phyloP scores from a whole-genome alignment of 2,888 invertebrate genomes.

The Apeira syringaria region DNA sequence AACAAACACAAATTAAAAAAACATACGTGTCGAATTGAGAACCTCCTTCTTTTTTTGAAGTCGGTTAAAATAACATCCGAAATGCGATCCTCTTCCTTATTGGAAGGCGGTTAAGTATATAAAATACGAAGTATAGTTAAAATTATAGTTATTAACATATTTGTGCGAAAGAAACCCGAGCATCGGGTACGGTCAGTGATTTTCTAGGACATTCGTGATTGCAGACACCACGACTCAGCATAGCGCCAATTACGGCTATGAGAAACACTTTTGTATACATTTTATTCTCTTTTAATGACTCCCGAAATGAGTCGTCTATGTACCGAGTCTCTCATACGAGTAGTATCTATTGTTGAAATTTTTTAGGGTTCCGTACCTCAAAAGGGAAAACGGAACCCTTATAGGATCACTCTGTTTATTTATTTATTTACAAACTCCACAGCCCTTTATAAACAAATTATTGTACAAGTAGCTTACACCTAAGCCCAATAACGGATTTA shows the following conservation, averaged over 20 bases:
- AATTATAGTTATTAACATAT: slow-evolving; percentile 26
- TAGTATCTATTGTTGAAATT: slow-evolving; percentile 11
- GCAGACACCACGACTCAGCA: slow-evolving; percentile 35
- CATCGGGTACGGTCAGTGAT: slow-evolving; percentile 49
- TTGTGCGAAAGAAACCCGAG: slow-evolving; percentile 42
- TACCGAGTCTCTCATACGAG: slow-evolving; percentile 5
- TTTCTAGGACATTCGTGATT: slow-evolving; percentile 56
- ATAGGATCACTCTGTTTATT: too few relatives aligned
- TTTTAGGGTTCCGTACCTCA: slow-evolving; percentile 10
- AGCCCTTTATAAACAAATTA: too few relatives aligned
- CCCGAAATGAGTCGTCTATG: slow-evolving; percentile 11
- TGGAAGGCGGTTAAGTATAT: too few relatives aligned
- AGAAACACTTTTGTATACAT: slow-evolving; percentile 40
- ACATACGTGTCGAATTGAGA: too few relatives aligned
- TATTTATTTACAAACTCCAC: too few relatives aligned
- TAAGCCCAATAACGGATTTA: too few relatives aligned
- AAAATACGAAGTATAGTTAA: not conserved
- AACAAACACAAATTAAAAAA: too few relatives aligned
- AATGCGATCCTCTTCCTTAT: too few relatives aligned
- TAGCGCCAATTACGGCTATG: slow-evolving; percentile 43
- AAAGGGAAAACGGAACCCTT: too few relatives aligned
- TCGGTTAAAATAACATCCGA: too few relatives aligned
- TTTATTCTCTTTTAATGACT: slow-evolving; percentile 23
- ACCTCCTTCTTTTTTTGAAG: too few relatives aligned
- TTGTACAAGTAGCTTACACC: too few relatives aligned